These are phyloP conservation scores for Paramuricea clavata DNA, from an alignment of 92 coral and sea anemone species.

Conservation along the genomic window DNA sequence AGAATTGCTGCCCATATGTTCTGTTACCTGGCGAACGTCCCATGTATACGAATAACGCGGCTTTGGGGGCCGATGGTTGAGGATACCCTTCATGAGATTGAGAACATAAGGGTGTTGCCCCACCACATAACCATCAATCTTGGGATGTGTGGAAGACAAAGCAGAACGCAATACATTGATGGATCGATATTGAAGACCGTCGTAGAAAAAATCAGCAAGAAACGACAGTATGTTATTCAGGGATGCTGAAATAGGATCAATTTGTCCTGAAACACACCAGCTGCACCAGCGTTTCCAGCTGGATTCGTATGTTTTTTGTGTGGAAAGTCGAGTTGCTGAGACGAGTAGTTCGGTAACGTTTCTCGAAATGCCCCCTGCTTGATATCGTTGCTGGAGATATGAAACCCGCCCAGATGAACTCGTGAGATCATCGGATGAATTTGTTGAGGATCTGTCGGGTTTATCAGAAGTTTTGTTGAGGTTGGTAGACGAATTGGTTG, in stretches of 20 bases:
- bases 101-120: slow-evolving; percentile 36
- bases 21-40: slow-evolving; percentile 43
- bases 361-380: slow-evolving; percentile 61
- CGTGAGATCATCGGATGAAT: slow-evolving; percentile 52
- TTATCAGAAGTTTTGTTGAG: slow-evolving; percentile 6
- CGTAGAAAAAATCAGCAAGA: neutral
- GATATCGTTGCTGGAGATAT: slow-evolving; percentile 51
- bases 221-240: slow-evolving; percentile 18
- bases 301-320: slow-evolving; percentile 55
- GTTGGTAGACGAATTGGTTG: neutral
- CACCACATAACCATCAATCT: slow-evolving; percentile 26
- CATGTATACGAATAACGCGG: slow-evolving; percentile 49
- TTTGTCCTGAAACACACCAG: slow-evolving; percentile 48
- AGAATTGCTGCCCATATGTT: slow-evolving; percentile 29
- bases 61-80: slow-evolving; percentile 59
- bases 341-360: slow-evolving; percentile 49
- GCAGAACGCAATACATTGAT: slow-evolving; percentile 31
- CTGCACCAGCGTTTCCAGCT: slow-evolving; percentile 60
- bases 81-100: slow-evolving; percentile 35
- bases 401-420: slow-evolving; percentile 49
- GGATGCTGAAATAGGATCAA: slow-evolving; percentile 60
- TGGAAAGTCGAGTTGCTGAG: slow-evolving; percentile 66
- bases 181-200: slow-evolving; percentile 2
- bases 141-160: slow-evolving; percentile 24
- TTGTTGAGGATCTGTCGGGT: slow-evolving; percentile 32